Evolutionary conservation across 2,888 invertebrate genomes (phyloP).

Genomic region (Glomeris marginata): DNA sequence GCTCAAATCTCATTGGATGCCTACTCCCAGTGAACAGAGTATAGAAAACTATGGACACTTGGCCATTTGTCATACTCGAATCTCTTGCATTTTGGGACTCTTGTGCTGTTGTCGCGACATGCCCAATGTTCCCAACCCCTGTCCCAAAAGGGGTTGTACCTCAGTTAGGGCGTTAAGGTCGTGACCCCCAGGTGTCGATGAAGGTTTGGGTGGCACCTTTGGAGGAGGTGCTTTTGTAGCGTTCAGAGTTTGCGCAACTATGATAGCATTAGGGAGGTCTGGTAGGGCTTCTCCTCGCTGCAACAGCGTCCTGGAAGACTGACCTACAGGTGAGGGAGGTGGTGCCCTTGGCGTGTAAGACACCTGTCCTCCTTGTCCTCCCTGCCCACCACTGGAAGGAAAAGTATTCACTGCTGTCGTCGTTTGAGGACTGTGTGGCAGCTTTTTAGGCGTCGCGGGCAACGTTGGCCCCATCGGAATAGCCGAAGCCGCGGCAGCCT

Average conservation of each 20-base stretch:
- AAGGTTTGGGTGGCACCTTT: slow-evolving; percentile 9
- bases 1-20: no score
- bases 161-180: slow-evolving; percentile 11
- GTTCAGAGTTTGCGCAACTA: slow-evolving; percentile 9
- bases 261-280: slow-evolving; percentile 1
- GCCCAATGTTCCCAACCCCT: slow-evolving; percentile 1
- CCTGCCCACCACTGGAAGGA: no score
- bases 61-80: slow-evolving; percentile 10
- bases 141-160: slow-evolving; percentile 13
- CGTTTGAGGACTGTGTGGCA: neutral
- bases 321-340: slow-evolving; percentile 13
- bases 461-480: no score
- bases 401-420: neutral
- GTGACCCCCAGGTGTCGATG: neutral
- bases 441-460: neutral
- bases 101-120: slow-evolving; percentile 3
- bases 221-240: slow-evolving; percentile 5
- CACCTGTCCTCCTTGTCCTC: no score
- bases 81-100: slow-evolving; percentile 12
- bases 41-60: no score
- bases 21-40: no score
- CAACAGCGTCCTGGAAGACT: slow-evolving; percentile 4
- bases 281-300: neutral
- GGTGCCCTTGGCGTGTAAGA: slow-evolving; percentile 13
- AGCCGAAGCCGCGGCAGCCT: no score